These are phyloP conservation scores for Megaleporinus macrocephalus DNA, from an alignment of 2,113 vertebrate species.

Conservation along the genomic window DNA sequence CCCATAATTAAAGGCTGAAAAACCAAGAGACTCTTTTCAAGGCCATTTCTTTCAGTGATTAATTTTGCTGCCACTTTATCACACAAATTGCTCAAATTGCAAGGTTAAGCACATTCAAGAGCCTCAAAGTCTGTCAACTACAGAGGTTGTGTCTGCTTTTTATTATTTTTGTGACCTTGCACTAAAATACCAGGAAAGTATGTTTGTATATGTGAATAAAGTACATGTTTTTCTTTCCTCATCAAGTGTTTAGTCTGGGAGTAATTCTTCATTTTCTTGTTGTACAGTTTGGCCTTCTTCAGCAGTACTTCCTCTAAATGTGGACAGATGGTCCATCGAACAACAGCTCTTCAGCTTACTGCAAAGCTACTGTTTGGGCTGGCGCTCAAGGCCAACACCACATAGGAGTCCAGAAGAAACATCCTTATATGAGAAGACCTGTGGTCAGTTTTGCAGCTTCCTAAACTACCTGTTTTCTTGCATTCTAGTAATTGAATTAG, in stretches of 20 bases:
- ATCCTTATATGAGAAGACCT: neutral
- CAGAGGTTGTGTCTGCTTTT: neutral
- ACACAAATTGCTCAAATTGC: neutral
- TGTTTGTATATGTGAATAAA: neutral
- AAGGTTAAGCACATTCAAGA: neutral
- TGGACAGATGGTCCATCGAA: slow-evolving; percentile 1
- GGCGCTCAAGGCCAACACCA: neutral
- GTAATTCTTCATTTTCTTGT: neutral
- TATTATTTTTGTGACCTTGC: neutral
- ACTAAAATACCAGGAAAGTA: neutral
- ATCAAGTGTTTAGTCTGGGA: neutral
- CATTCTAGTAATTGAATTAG: neutral
- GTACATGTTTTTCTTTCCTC: neutral
- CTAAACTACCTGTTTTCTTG: neutral
- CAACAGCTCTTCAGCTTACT: slow-evolving; percentile 9
- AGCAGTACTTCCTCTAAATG: neutral
- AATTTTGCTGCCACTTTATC: neutral
- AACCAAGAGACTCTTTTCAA: neutral
- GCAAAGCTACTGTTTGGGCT: neutral
- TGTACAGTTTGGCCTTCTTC: neutral
- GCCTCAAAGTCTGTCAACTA: neutral
- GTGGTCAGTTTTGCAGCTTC: neutral
- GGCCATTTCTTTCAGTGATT: neutral
- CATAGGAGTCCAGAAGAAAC: neutral
- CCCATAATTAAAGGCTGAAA: neutral